These are phyloP conservation scores for Campoplex nolae DNA, from an alignment of 2,888 invertebrate genomes.

Conservation along the genomic window DNA sequence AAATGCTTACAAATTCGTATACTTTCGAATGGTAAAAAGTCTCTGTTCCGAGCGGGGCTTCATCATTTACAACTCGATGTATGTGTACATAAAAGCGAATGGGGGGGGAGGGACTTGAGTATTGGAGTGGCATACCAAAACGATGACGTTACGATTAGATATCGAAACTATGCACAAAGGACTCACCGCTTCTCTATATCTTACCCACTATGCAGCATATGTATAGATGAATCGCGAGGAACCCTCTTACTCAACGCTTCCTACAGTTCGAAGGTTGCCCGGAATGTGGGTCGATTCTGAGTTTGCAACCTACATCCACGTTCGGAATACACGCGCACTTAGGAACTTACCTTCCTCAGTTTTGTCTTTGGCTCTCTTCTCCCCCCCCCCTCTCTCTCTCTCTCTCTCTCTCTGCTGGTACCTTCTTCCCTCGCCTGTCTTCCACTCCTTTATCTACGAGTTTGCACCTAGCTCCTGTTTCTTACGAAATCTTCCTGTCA, in stretches of 20 bases:
- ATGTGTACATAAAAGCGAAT: background rate
- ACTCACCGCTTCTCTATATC: conserved; percentile 42
- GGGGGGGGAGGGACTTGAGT: conserved; percentile 23
- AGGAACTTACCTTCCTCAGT: conserved; percentile 16
- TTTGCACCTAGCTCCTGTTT: conserved; percentile 27
- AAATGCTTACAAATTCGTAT: background rate
- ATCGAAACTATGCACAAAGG: conserved; percentile 65
- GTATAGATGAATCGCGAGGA: conserved; percentile 23
- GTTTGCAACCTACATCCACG: conserved; percentile 74
- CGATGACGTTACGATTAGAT: conserved; percentile 64
- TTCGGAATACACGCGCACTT: conserved; percentile 59
- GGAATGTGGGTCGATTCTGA: conserved; percentile 77
- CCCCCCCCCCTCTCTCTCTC: background rate
- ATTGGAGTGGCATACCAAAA: conserved; percentile 48
- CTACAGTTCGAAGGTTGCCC: conserved; percentile 73
- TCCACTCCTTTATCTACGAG: conserved; percentile 36
- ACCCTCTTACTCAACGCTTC: conserved; percentile 34
- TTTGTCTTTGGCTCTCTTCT: background rate
- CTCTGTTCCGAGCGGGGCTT: background rate
- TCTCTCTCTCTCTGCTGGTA: background rate
- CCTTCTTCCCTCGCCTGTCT: conserved; percentile 17
- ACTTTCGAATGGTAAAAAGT: background rate
- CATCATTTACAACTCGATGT: background rate
- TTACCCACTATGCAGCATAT: conserved; percentile 16
- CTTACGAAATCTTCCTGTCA: conserved; percentile 27